phyloP scores from a whole-genome alignment of 2,113 vertebrate species.

The Columbina picui region DNA sequence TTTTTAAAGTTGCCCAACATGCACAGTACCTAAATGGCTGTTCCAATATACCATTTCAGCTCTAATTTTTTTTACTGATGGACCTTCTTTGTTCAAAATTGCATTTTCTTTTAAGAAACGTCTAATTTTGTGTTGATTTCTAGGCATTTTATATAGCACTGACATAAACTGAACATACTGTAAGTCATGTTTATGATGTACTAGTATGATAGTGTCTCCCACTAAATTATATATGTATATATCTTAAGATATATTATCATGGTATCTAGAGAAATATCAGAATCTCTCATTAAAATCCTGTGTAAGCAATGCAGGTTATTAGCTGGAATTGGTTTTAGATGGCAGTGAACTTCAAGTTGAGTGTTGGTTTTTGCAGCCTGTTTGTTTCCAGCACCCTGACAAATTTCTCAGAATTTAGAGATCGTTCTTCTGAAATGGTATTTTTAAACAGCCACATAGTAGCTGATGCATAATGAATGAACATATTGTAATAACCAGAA shows the following conservation, averaged over 20 bases:
- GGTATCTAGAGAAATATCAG: not conserved
- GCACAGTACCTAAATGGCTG: not conserved
- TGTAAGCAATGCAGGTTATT: not conserved
- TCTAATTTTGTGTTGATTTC: not conserved
- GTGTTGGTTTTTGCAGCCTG: not conserved
- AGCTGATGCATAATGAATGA: conserved; percentile 40
- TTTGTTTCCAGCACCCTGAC: not conserved
- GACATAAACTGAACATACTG: not conserved
- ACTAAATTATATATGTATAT: not conserved
- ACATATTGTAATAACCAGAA: not conserved
- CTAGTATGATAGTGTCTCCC: not conserved
- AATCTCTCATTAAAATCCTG: not conserved
- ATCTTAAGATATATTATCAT: not conserved
- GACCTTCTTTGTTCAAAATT: not conserved
- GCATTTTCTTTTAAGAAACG: not conserved
- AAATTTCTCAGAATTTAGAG: not conserved
- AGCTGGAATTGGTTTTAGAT: not conserved
- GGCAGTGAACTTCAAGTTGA: not conserved
- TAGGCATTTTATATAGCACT: not conserved
- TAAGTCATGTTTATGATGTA: not conserved
- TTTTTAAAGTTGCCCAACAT: not conserved
- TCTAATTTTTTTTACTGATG: not conserved
- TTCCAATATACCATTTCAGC: not conserved
- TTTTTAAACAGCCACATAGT: conserved; percentile 9
- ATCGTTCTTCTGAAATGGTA: not conserved